Base-by-base conservation (phyloP, 2,797 vertebrate genomes). In the Gorsachius magnificus region DNA sequence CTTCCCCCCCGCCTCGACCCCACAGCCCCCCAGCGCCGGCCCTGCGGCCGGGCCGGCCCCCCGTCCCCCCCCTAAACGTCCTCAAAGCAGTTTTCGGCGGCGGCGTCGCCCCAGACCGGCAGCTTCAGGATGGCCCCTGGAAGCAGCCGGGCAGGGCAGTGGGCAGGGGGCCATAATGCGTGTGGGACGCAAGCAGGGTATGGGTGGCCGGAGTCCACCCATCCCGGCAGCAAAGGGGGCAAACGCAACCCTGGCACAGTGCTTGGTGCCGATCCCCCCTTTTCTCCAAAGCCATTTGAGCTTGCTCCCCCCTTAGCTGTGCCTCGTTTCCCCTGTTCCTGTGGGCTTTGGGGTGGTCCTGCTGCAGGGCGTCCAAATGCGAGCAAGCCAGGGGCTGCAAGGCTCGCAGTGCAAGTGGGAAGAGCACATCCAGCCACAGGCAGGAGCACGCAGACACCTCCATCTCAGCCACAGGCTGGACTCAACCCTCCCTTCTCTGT, bases 61-160 rank as follows among this genome's bases (percentile, higher is more conserved):
- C 29, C 20, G 41, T 9, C 64, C 31, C 8, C 9, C 24, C n/a
- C n/a, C n/a, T n/a, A n/a, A n/a, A n/a, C 98, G 93, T 99, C 99
- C 33, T 99, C 99, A 83, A 97, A 99, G 98, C 99, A 99, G 98
- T 99, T 98, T 93, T 99, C 99, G 81, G 99, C 99, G 4, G 98
- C 97, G 3, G 99, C 95, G 61, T 99, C 99, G 6, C 99, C 99
- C 99, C 99, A 99, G 90, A 99, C 76, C 0, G 99, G 99, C 25
- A 99, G 68, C 96, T 96, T 99, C 94, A 99, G 95, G 92, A 99
- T 98, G 28, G 98, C 75, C 68, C 99, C 99, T 99, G 92, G 29
- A 63, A 93, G 80, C 77, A 81, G 75, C 24, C 1, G 33, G 91
- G 74, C 50, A 71, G 71, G 36, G n/a, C 14, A 5, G 65, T 79